These are phyloP conservation scores for Eumaeus atala DNA, from an alignment of 1,140 invertebrate genomes.

Conservation along the genomic window DNA sequence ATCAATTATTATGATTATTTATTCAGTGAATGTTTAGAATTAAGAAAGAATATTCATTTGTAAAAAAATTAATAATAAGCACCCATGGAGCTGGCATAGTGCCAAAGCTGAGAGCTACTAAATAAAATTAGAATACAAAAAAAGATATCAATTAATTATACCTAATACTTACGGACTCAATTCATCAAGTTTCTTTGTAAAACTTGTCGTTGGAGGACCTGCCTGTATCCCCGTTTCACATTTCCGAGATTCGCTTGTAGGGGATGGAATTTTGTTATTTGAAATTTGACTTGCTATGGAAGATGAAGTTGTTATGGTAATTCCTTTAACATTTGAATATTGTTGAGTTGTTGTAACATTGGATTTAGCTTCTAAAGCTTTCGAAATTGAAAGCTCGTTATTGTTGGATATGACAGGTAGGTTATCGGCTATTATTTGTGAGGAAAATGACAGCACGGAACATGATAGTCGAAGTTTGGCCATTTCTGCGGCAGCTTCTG, in stretches of 20 bases:
- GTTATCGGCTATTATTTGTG: constrained; percentile 43
- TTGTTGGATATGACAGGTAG: constrained; percentile 24
- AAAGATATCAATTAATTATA: too few species aligned
- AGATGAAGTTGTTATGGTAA: neutral
- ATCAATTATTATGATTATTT: too few species aligned
- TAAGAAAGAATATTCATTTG: too few species aligned
- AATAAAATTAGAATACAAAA: too few species aligned
- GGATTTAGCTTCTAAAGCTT: neutral
- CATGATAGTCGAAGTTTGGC: constrained; percentile 58
- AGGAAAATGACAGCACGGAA: constrained; percentile 63
- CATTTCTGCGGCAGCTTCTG: constrained; percentile 54
- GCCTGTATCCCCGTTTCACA: neutral
- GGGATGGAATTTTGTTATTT: neutral
- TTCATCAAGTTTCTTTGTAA: too few species aligned
- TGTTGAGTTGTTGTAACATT: neutral
- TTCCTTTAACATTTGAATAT: neutral
- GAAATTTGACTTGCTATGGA: neutral
- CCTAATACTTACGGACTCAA: too few species aligned
- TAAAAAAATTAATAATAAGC: too few species aligned
- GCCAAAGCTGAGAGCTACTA: too few species aligned
- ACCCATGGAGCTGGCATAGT: too few species aligned
- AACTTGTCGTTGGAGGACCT: neutral
- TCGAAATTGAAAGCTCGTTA: neutral
- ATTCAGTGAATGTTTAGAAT: too few species aligned
- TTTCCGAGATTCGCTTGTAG: neutral